phyloP scores from a whole-genome alignment of 30 jellyfish, hydroid and myxozoan genomes.

The Turritopsis dohrnii region DNA sequence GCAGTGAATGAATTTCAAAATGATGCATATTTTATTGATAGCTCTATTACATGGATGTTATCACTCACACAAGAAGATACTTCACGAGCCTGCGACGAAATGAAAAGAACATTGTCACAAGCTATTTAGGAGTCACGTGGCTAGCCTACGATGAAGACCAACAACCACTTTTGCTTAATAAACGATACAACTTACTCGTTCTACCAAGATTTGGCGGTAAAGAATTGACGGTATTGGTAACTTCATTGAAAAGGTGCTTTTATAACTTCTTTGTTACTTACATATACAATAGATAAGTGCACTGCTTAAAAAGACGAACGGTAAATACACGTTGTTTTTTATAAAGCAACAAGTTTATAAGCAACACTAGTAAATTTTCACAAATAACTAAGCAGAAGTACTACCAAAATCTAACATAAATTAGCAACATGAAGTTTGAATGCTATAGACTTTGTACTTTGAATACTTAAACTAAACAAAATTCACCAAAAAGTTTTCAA shows the following conservation, averaged over 20 bases:
- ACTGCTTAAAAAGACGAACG: no score
- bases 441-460: no score
- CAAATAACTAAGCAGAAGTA: no score
- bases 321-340: no score
- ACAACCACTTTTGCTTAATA: constrained; percentile 9
- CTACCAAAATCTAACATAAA: no score
- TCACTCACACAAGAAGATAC: background rate
- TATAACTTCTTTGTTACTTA: background rate
- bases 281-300: no score
- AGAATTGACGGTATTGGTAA: background rate
- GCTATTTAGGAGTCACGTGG: constrained; percentile 5
- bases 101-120: background rate
- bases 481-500: no score
- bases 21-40: background rate
- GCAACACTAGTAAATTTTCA: no score
- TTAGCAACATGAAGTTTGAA: no score
- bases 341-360: no score
- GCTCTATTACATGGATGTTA: constrained; percentile 9
- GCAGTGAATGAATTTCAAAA: no score
- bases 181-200: background rate
- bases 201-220: background rate
- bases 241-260: background rate
- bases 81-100: background rate
- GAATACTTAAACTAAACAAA: no score
- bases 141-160: constrained; percentile 19